Conservation (phyloP, 2,888 invertebrate genomes). For the Cataglyphis livida region DNA sequence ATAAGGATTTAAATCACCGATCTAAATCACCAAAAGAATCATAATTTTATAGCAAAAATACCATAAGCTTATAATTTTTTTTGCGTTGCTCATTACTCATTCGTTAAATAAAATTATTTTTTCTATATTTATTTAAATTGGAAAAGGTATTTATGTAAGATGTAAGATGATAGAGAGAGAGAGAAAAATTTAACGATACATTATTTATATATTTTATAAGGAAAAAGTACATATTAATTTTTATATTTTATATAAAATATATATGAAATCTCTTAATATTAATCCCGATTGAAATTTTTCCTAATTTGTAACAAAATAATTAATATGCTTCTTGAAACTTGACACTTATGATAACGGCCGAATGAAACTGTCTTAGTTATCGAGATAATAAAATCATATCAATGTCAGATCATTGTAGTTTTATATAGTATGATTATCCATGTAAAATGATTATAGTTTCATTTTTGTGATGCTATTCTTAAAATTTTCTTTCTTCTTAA, state of each 20-base stretch:
- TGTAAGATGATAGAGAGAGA: no score
- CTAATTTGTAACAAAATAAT: slow-evolving; percentile 1
- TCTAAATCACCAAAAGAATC: not conserved
- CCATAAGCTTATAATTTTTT: not conserved
- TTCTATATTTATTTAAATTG: not conserved
- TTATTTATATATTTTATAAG: not conserved
- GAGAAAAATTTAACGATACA: not conserved
- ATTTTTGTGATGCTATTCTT: not conserved
- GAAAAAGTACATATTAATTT: not conserved
- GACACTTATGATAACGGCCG: not conserved
- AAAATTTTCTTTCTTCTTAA: not conserved
- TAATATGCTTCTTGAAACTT: slow-evolving; percentile 8
- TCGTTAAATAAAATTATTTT: not conserved
- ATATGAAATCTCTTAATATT: not conserved
- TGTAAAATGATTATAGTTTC: not conserved
- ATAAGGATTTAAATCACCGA: slow-evolving; percentile 7
- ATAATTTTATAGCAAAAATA: not conserved
- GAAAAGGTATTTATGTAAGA: no score
- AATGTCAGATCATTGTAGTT: not conserved
- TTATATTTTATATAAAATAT: not conserved
- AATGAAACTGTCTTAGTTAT: slow-evolving; percentile 9
- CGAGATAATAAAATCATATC: not conserved
- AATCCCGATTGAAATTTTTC: not conserved
- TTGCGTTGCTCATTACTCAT: not conserved
- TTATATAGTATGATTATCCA: not conserved